Base-by-base conservation (phyloP, 2,888 invertebrate genomes). In the Erebia epiphron region DNA sequence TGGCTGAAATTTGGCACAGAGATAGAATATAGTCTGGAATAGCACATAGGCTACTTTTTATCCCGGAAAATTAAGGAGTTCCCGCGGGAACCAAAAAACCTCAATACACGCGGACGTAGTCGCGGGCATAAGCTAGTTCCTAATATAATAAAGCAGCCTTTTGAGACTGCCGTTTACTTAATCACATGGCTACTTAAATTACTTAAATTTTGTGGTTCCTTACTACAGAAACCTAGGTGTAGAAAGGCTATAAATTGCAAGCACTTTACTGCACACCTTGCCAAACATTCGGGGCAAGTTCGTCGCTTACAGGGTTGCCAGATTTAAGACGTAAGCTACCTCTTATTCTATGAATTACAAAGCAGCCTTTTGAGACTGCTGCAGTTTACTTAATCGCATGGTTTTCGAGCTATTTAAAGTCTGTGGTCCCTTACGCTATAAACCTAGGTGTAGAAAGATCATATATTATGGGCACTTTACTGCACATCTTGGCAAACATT, bases 201-300 rank as follows among this genome's bases (percentile, higher is more conserved):
- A 16, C 16, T 52, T n/a, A 52, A 16, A 52, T 16, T 52, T 52
- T 52, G 9, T 16, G 9, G 9, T 52, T 16, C 2, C 9, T 52
- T 16, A 9, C 9, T n/a, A 2, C n/a, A 16, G 14, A 14, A 50
- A 5, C 43, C 0, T 9, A 43, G 11, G 43, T 62, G 43, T 18
- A 43, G 43, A 46, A 14, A 62, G 46, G 49, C 13, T 14, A 46
- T 62, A 49, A 69, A 58, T 35, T 52, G 66, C 67, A 21, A 50
- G 11, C 58, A 72, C 66, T 72, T 67, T 18, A 57, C n/a, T 43
- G 57, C 71, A 63, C 70, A 72, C 74, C 74, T 70, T 74, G 52
- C 68, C 52, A 52, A 16, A 52, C 52, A 52, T 52, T 10, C 52
- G 16, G 52, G 16, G 52, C 16, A 16, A 52, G 16, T 50, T 50